A percentile compares a stretch with the other conserved stretches of the same genome.
Conservation (phyloP, 2,113 vertebrate species). For the Edolisoma coerulescens region DNA sequence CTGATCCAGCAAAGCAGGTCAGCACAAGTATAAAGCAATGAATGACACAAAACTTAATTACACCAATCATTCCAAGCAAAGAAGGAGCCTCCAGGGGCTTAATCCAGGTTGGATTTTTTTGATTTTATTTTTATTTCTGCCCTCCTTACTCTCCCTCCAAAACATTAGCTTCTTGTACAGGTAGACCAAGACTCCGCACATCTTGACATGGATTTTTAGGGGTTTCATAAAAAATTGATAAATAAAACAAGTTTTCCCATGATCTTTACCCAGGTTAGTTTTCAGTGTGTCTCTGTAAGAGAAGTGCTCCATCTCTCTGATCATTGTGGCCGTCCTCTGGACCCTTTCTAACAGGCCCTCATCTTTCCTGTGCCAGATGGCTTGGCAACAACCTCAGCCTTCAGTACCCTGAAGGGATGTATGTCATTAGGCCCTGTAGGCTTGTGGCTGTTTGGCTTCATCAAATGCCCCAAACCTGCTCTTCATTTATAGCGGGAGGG, state of each 20-base stretch:
- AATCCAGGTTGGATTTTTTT: neutral
- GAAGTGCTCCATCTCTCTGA: neutral
- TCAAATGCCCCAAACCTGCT: neutral
- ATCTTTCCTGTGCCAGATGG: neutral
- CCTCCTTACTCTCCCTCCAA: neutral
- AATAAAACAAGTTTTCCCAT: neutral
- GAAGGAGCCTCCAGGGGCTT: neutral
- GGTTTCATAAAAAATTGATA: neutral
- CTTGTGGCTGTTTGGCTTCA: neutral
- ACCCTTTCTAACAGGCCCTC: neutral
- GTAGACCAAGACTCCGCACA: neutral
- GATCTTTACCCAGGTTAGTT: neutral
- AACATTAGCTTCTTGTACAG: neutral
- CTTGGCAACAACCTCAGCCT: neutral
- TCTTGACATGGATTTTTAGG: neutral
- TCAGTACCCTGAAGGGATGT: neutral
- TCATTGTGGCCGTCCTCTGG: neutral
- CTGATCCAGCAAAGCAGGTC: neutral
- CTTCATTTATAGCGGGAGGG: neutral
- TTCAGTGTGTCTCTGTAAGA: neutral
- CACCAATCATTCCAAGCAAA: neutral
- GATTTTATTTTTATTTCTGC: neutral
- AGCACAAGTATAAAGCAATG: neutral
- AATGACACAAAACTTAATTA: neutral
- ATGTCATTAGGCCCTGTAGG: neutral